phyloP scores from a whole-genome alignment of 2,888 invertebrate species.

The Chrysomela aeneicollis region DNA sequence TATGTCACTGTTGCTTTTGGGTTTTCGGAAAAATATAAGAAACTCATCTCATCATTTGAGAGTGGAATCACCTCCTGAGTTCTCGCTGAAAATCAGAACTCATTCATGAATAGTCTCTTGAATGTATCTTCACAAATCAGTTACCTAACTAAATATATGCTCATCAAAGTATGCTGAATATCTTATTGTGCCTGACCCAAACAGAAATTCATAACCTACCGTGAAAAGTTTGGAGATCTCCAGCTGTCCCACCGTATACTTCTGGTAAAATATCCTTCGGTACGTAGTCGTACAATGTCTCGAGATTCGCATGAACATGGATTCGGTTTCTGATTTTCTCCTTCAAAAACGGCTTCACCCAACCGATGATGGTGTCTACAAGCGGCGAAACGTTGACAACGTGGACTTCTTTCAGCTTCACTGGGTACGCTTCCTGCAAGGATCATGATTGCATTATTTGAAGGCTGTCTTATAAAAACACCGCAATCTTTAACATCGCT shows the following conservation, averaged over 20 bases:
- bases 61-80: too few species aligned
- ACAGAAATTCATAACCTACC: slow-evolving; percentile 63
- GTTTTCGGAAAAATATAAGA: too few species aligned
- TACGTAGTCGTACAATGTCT: slow-evolving; percentile 78
- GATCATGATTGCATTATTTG: not conserved
- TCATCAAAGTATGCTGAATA: not conserved
- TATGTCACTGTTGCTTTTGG: too few species aligned
- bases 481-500: too few species aligned
- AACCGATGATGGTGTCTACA: slow-evolving; percentile 84
- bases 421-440: slow-evolving; percentile 82
- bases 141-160: too few species aligned
- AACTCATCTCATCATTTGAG: too few species aligned
- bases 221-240: slow-evolving; percentile 75
- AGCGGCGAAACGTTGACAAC: slow-evolving; percentile 84
- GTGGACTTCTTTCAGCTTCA: slow-evolving; percentile 86
- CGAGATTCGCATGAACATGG: slow-evolving; percentile 77
- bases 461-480: not conserved
- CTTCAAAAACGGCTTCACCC: slow-evolving; percentile 86
- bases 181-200: too few species aligned
- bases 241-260: slow-evolving; percentile 85
- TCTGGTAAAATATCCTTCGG: slow-evolving; percentile 82
- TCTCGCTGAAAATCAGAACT: too few species aligned
- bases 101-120: too few species aligned
- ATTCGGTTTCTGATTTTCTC: slow-evolving; percentile 87
- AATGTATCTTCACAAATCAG: too few species aligned